A percentile compares a stretch with the other conserved stretches of the same genome.
These are phyloP conservation scores for Thaumetopoea pityocampa DNA, from an alignment of 1,140 invertebrate genomes.

Conservation along the genomic window DNA sequence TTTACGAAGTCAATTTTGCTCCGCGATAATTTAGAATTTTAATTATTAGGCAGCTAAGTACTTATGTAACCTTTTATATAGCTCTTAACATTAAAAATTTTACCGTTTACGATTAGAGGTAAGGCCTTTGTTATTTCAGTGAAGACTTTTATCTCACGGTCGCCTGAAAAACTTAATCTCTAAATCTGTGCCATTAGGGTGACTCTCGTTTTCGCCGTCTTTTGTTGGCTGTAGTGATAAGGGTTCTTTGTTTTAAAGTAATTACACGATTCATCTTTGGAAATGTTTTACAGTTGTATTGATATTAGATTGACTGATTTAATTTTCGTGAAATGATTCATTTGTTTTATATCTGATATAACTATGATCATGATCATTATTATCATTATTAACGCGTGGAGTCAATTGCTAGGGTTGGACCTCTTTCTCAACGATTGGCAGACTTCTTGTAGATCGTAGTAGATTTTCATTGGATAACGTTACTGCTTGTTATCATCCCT, in stretches of 20 bases:
- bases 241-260: conserved; percentile 20
- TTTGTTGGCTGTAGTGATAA: conserved; percentile 21
- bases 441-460: no score
- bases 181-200: conserved; percentile 22
- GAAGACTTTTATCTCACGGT: conserved; percentile 21
- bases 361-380: not conserved
- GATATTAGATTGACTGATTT: not conserved
- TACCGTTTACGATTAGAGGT: conserved; percentile 9
- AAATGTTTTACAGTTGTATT: conserved; percentile 6
- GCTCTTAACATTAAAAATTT: conserved; percentile 12
- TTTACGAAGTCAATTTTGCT: conserved; percentile 8
- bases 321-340: not conserved
- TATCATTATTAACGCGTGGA: no score
- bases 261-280: conserved; percentile 11
- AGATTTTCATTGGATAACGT: no score
- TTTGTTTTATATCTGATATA: conserved; percentile 4
- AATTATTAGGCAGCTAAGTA: conserved; percentile 6
- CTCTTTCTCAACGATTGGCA: no score
- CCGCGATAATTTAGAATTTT: conserved; percentile 5
- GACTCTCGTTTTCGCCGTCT: conserved; percentile 12
- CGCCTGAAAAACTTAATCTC: conserved; percentile 22
- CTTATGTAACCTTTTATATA: conserved; percentile 6
- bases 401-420: no score
- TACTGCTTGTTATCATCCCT: no score
- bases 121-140: conserved; percentile 17